Conservation (phyloP, 2,113 vertebrate genomes). For the Tetrax tetrax region DNA sequence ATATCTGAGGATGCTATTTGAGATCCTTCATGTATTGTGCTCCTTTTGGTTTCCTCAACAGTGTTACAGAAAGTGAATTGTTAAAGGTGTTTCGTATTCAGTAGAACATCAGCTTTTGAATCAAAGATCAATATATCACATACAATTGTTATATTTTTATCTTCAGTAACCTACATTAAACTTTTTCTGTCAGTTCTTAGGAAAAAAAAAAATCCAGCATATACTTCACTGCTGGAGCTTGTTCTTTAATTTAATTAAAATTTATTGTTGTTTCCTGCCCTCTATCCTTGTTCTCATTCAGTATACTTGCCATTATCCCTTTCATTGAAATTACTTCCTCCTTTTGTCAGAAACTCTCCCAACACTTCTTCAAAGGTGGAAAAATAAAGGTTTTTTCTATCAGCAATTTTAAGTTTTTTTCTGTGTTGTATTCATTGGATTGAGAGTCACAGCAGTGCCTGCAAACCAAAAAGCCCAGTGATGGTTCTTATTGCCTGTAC, state of each 20-base stretch:
- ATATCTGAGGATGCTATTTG: background rate
- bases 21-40: background rate
- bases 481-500: constrained; percentile 39
- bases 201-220: background rate
- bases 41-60: background rate
- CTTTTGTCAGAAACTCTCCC: constrained; percentile 56
- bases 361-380: constrained; percentile 49
- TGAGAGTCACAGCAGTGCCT: constrained; percentile 59
- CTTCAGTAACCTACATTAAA: constrained; percentile 36
- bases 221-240: constrained; percentile 42
- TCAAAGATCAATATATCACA: constrained; percentile 19
- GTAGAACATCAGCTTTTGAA: constrained; percentile 15
- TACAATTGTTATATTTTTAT: constrained; percentile 31
- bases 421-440: constrained; percentile 48
- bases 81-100: background rate
- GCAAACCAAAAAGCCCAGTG: constrained; percentile 37
- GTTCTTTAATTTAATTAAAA: constrained; percentile 68
- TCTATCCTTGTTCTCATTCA: constrained; percentile 39
- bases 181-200: background rate
- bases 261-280: constrained; percentile 40
- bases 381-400: constrained; percentile 59
- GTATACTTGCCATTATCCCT: constrained; percentile 40
- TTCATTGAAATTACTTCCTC: constrained; percentile 59
- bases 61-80: background rate
- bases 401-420: constrained; percentile 63